Conservation (phyloP, 2,797 vertebrate species). For the Sternarchorhynchus goeldii region DNA sequence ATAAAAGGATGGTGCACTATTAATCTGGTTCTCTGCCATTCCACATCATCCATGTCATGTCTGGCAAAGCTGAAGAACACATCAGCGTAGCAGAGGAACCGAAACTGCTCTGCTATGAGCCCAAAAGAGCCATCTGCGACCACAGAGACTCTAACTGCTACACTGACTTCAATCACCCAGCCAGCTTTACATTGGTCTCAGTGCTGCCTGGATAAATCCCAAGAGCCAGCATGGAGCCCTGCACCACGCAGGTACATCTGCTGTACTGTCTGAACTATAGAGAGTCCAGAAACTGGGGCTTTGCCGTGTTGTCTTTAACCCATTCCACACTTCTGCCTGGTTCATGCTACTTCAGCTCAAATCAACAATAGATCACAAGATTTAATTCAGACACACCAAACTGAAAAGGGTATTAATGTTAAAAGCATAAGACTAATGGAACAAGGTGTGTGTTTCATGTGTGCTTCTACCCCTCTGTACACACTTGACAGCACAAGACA, state of each 20-base stretch:
- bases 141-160: neutral
- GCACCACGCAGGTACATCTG: neutral
- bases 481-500: too few species aligned
- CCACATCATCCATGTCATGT: neutral
- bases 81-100: neutral
- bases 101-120: neutral
- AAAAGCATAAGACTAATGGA: too few species aligned
- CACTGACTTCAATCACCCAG: slow-evolving; percentile 39
- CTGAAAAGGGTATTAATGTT: too few species aligned
- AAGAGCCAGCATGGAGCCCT: neutral
- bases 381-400: too few species aligned
- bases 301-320: too few species aligned
- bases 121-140: neutral
- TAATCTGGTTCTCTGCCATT: neutral
- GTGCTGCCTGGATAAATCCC: neutral
- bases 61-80: neutral
- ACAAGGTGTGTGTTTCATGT: too few species aligned
- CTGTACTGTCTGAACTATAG: too few species aligned
- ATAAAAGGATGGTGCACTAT: too few species aligned
- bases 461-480: too few species aligned
- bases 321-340: too few species aligned
- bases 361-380: too few species aligned
- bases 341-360: neutral
- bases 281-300: too few species aligned
- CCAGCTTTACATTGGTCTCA: slow-evolving; percentile 37